phyloP scores from a whole-genome alignment of 2,113 vertebrate genomes.

The Elachura formosa region DNA sequence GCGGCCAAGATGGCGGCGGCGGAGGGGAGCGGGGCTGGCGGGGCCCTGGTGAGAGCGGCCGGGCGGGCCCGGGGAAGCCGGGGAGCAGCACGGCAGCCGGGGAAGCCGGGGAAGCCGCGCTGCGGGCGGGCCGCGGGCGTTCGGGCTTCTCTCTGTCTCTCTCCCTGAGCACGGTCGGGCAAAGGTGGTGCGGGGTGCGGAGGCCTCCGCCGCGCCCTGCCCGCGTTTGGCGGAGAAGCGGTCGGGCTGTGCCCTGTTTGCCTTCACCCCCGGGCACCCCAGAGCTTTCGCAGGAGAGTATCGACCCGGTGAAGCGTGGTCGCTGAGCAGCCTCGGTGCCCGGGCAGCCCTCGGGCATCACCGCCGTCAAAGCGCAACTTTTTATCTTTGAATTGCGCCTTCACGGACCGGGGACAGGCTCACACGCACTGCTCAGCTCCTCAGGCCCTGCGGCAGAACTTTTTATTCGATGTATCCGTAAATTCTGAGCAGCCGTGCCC shows the following conservation, averaged over 20 bases:
- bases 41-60: neutral
- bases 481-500: neutral
- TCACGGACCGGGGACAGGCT: neutral
- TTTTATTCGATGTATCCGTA: neutral
- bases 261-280: neutral
- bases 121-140: too few species aligned
- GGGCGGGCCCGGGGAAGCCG: rapidly evolving
- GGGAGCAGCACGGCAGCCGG: rapidly evolving
- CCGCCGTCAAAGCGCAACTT: neutral
- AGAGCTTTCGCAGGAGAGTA: neutral
- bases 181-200: neutral
- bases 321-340: too few species aligned
- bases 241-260: neutral
- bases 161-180: neutral
- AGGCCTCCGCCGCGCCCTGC: neutral
- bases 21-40: neutral
- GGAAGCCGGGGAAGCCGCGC: too few species aligned
- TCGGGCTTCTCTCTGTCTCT: too few species aligned
- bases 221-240: neutral
- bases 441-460: neutral
- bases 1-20: neutral
- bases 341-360: too few species aligned
- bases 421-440: neutral
- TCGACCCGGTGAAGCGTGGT: neutral
- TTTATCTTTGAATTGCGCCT: too few species aligned